Percentiles rank a stretch among this genome's conserved stretches.
phyloP scores from a whole-genome alignment of 2,888 invertebrate species.

The Cryptocheilus praepositus region DNA sequence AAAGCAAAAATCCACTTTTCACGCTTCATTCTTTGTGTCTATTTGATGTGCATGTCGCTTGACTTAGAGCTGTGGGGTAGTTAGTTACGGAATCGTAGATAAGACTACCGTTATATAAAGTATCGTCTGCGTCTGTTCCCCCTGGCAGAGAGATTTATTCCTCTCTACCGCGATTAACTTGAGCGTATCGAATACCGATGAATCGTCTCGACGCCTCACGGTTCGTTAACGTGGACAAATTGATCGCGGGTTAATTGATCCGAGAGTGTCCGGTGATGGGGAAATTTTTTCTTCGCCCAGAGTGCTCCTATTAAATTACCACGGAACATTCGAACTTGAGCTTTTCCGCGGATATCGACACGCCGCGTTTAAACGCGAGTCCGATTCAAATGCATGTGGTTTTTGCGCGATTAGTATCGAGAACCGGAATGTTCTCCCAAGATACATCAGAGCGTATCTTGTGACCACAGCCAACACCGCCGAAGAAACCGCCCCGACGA shows the following conservation, averaged over 20 bases:
- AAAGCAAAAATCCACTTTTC: too few species aligned
- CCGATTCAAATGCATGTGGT: background rate
- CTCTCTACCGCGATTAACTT: constrained; percentile 18
- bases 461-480: constrained; percentile 83
- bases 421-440: constrained; percentile 46
- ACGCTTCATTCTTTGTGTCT: too few species aligned
- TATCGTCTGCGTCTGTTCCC: too few species aligned
- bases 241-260: constrained; percentile 41
- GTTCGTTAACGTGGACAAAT: constrained; percentile 45
- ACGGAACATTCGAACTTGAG: constrained; percentile 12
- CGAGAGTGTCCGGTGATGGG: constrained; percentile 21
- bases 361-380: background rate
- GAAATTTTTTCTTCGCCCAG: constrained; percentile 27
- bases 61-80: too few species aligned
- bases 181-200: constrained; percentile 33
- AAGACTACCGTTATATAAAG: too few species aligned
- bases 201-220: constrained; percentile 32
- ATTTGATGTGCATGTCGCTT: too few species aligned
- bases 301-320: constrained; percentile 11
- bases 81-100: too few species aligned
- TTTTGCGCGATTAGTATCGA: background rate
- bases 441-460: too few species aligned
- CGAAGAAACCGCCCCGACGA: constrained; percentile 91
- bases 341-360: background rate
- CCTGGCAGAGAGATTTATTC: background rate